Conservation (phyloP, 1,140 invertebrate genomes). For the Drosophila ironensis region DNA sequence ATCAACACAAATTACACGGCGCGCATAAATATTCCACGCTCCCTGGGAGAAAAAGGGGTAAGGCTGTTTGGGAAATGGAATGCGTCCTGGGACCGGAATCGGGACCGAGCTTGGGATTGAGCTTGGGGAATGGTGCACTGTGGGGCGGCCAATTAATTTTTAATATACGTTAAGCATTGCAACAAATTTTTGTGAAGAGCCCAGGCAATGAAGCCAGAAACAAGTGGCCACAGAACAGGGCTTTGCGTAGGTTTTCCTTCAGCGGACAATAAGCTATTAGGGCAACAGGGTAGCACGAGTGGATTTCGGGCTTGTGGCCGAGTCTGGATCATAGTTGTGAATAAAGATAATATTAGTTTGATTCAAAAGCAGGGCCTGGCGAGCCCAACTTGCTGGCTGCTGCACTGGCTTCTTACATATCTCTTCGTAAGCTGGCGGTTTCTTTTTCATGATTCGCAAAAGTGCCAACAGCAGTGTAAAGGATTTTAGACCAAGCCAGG, state of each 20-base stretch:
- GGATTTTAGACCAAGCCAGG: constrained; percentile 74
- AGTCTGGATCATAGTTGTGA: too few relatives aligned
- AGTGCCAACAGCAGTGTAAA: constrained; percentile 77
- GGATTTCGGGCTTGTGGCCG: too few relatives aligned
- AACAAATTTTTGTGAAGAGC: constrained; percentile 59
- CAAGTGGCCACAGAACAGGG: not conserved
- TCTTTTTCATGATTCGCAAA: constrained; percentile 68
- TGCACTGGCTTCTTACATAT: constrained; percentile 21
- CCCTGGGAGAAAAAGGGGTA: constrained; percentile 4
- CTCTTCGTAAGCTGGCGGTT: constrained; percentile 40
- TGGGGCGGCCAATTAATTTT: constrained; percentile 61
- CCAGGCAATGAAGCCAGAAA: constrained; percentile 1
- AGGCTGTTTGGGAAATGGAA: not conserved
- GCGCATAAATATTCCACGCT: constrained; percentile 54
- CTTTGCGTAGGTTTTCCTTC: constrained; percentile 37
- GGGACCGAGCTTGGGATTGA: not conserved
- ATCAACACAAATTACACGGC: constrained; percentile 72
- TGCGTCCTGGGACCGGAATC: not conserved
- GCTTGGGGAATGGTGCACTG: constrained; percentile 10
- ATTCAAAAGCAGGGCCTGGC: constrained; percentile 1
- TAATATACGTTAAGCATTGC: constrained; percentile 68
- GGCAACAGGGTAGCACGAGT: not conserved
- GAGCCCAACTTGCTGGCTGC: constrained; percentile 13
- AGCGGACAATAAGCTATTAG: not conserved
- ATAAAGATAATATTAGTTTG: not conserved